Conservation (phyloP, 1,140 invertebrate species). For the Solenopsis invicta region DNA sequence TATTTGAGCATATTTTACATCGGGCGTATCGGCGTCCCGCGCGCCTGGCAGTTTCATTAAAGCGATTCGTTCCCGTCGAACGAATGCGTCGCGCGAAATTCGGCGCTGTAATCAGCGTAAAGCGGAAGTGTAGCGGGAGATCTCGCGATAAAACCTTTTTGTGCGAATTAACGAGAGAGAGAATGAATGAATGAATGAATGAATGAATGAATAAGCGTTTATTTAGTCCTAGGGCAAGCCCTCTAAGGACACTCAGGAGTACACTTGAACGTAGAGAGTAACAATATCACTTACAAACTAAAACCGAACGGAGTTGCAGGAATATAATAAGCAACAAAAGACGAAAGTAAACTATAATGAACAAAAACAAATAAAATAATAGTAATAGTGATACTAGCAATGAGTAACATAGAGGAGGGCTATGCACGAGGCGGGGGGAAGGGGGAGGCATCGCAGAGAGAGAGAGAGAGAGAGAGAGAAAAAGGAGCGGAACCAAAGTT, state of each 20-base stretch:
- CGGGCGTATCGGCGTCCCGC: background rate
- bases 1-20: conserved; percentile 48
- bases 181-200: background rate
- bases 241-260: too few relatives aligned
- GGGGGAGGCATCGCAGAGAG: background rate
- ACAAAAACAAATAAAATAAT: too few relatives aligned
- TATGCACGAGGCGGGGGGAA: too few relatives aligned
- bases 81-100: conserved; percentile 20
- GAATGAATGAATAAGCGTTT: too few relatives aligned
- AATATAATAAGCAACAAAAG: too few relatives aligned
- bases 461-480: background rate
- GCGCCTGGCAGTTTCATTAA: background rate
- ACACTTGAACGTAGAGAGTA: too few relatives aligned
- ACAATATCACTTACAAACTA: too few relatives aligned
- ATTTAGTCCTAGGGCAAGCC: too few relatives aligned
- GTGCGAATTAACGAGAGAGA: conserved; percentile 3
- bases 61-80: conserved; percentile 14
- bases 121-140: conserved; percentile 32
- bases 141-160: conserved; percentile 25
- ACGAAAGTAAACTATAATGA: too few relatives aligned
- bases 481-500: background rate
- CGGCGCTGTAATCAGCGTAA: conserved; percentile 42
- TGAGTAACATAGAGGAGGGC: too few relatives aligned
- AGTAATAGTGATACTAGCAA: too few relatives aligned
- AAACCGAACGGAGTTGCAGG: too few relatives aligned